Evolutionary conservation across 2,797 vertebrate species (phyloP), one percentile per base, ranked within the genome.

Genomic region (Trachurus trachurus): DNA sequence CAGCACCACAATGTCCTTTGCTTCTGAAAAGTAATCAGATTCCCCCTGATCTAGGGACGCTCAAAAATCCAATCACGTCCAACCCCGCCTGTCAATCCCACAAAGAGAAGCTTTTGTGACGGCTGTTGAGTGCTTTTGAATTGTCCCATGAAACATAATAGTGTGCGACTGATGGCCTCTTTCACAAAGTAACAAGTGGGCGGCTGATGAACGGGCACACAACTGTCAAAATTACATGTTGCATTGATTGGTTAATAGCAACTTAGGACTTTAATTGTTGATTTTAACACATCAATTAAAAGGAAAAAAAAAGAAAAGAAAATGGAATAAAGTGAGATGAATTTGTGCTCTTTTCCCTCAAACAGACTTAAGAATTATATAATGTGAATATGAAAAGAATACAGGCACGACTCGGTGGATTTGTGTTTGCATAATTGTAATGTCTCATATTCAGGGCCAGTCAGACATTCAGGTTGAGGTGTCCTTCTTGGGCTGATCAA

Each of bases 101-200:
- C 58, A 76, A 82, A 74, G 76, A 75, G 29, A 78, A 63, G 49
- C 60, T 76, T 81, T 87, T 77, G 61, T 68, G 70, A 71, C 42
- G 60, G 58, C 81, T 66, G 62, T 74, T 85, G 67, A 79, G 84
- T 86, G 52, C 53, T 74, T 80, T 75, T 78, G 44, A 85, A 83
- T 83, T 65, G 57, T 44, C 13, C 45, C 13, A 34, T 66, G 76
- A 63, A 75, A 71, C 80, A 83, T 74, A 82, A 73, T 69, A 39
- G 57, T 21, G 56, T 45, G 61, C 19, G 9, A 65, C 68, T 84
- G 77, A 88, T 78, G 77, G 73, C 71, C 34, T 76, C 71, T 60
- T 74, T 86, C 74, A 78, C 22, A 31, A 53, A 40, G 47, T 58
- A 81, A 83, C 68, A 72, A 87, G 78, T 31, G 76, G 74, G 71